Evolutionary conservation across 2,113 vertebrate genomes (phyloP), one percentile per base, ranked within the genome.

Genomic region (Neogale vison): DNA sequence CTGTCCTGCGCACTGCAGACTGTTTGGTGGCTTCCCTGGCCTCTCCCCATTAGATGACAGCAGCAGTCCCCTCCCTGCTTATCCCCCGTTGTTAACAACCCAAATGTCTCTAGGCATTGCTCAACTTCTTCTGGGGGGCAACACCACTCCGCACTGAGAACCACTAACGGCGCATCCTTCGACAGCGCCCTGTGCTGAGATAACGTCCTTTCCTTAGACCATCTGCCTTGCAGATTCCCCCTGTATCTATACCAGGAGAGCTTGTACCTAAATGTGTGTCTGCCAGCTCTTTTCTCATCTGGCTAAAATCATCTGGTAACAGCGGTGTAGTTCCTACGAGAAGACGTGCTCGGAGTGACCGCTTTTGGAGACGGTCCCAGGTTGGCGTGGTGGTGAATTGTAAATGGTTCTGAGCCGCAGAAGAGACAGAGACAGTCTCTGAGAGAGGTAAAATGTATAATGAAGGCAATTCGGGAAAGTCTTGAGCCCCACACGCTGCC

Each of bases 111-210:
- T 45, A 36, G 67, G 63, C 39, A 12, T 36, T 2, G 42, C 23
- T 21, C 3, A 17, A 1, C 23, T 17, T 92, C 61, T 26, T 9
- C 31, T 6, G 12, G 71, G 14, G 17, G 15, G 29, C 52, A 71
- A 17, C 42, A 26, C 9, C 59, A 39, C 29, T 24, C 31, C 17
- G 39, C 29, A 3, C 1, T 1, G 61, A 39, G 84, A 45, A 21
- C 29, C 2, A 0, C 34, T 4, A 12, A 3, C 39, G 39, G 5
- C 1, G 17, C 3, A 0, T 18, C 5, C 12, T 20, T 29, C 20
- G 15, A 13, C 1, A 31, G 42, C 4, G 1, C 1, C 24, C 3
- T 14, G 7, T 45, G 14, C 23, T 63, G 18, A 29, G 36, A 7
- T 3, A 1, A 24, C 13, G 15, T 20, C 11, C 23, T 23, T 69